Percentiles rank a stretch among this genome's conserved stretches.
These are phyloP conservation scores for Mantis religiosa DNA, from an alignment of 2,888 invertebrate genomes.

Conservation along the genomic window DNA sequence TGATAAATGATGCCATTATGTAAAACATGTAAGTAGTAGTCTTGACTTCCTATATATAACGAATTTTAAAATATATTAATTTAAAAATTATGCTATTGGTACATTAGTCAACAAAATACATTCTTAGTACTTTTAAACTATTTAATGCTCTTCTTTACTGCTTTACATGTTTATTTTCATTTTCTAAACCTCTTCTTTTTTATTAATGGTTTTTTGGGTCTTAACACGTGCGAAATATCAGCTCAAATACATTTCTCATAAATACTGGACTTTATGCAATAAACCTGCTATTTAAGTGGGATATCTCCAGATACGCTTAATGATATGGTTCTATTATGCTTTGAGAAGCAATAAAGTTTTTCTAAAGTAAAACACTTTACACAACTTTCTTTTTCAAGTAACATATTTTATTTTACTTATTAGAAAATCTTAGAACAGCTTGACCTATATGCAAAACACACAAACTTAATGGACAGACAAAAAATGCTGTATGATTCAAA, in stretches of 20 bases:
- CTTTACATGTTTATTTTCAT: not conserved
- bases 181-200: not conserved
- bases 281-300: not conserved
- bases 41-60: not conserved
- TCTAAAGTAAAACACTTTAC: not conserved
- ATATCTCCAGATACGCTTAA: not conserved
- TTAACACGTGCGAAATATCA: not conserved
- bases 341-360: not conserved
- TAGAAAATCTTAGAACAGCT: not conserved
- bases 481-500: not conserved
- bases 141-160: not conserved
- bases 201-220: not conserved
- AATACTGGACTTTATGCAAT: not conserved
- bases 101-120: not conserved
- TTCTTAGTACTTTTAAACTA: not conserved
- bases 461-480: not conserved
- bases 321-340: not conserved
- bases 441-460: not conserved
- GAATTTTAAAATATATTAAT: not conserved
- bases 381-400: not conserved
- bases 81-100: not conserved
- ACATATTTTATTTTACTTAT: not conserved
- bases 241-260: not conserved
- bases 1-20: not conserved
- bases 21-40: not conserved